A percentile compares a stretch with the other conserved stretches of the same genome.
Conservation (phyloP, 2,797 vertebrate genomes). For the Leptatherina wallacei region DNA sequence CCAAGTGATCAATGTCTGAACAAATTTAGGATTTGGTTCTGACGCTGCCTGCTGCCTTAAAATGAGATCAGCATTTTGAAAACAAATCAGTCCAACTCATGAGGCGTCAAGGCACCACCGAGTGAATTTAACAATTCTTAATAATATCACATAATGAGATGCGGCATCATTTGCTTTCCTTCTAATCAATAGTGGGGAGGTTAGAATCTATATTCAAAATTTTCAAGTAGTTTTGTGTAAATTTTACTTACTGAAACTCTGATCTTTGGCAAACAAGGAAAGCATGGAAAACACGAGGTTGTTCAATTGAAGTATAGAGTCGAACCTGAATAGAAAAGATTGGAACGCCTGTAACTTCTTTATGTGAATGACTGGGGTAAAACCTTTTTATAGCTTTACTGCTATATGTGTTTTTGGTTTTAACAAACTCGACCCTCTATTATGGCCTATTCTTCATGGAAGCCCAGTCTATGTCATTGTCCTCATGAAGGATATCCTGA, state of each 20-base stretch:
- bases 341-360: too few species aligned
- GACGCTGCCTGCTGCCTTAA: slow-evolving; percentile 1
- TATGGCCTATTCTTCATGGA: too few species aligned
- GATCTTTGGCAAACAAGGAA: slow-evolving; percentile 10
- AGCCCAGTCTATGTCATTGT: too few species aligned
- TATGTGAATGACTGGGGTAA: too few species aligned
- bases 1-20: slow-evolving; percentile 12
- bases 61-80: slow-evolving; percentile 20
- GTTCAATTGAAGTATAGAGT: slow-evolving; percentile 17
- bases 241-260: slow-evolving; percentile 33
- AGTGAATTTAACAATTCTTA: neutral
- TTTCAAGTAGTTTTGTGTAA: slow-evolving; percentile 17
- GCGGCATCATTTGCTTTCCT: slow-evolving; percentile 8
- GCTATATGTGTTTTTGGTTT: too few species aligned
- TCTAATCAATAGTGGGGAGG: slow-evolving; percentile 21
- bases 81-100: slow-evolving; percentile 13
- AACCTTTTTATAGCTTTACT: too few species aligned
- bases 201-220: slow-evolving; percentile 18
- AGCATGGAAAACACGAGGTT: slow-evolving; percentile 11
- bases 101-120: slow-evolving; percentile 5
- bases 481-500: too few species aligned
- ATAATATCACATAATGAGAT: slow-evolving; percentile 8
- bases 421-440: too few species aligned
- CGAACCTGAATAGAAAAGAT: too few species aligned
- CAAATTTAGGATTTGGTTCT: slow-evolving; percentile 18